Evolutionary conservation across 2,888 invertebrate species (phyloP), one percentile per base, ranked within the genome.

Genomic region (Euproctis similis): DNA sequence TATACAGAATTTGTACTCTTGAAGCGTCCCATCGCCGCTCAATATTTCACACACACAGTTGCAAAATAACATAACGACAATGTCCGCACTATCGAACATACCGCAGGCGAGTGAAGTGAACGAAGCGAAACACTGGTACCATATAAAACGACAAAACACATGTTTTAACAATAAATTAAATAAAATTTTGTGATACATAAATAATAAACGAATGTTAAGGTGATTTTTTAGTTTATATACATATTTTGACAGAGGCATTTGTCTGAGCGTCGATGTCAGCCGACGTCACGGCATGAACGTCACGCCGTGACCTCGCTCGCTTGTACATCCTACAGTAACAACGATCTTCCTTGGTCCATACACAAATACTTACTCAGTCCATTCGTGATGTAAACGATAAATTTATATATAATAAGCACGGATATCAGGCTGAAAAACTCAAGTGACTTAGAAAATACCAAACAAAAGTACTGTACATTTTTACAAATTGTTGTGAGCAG

Each of bases 1-100:
- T 87, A 87, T 85, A 88, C 86, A 87, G 88, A 89, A 90, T 90
- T 90, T 90, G 90, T 90, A 90, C 90, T 90, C 87, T 88, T 87
- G 48, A 61, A 73, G 73, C 72, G 71, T 80, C 68, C 73, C 72
- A 70, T 69, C 75, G 78, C 70, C 72, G 67, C 68, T 65, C 63
- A 64, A 50, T 34, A 39, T 47, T 39, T 42, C 39, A 34, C 24
- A 46, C 47, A 53, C 45, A 43, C 46, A 36, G 37, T 46, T 39
- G 52, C 47, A 40, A 47, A 49, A 41, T 36, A 41, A 34, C 33
- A 44, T 45, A 42, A 31, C 30, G 30, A 32, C 2, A 40, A 33
- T 24, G 29, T 37, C 25, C 22, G 24, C 34, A 46, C 34, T 39
- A 39, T 39, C 25, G 31, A 28, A 39, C 35, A 28, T 34, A 52